Conservation (phyloP, 2,113 vertebrate species). For the Cairina moschata region DNA sequence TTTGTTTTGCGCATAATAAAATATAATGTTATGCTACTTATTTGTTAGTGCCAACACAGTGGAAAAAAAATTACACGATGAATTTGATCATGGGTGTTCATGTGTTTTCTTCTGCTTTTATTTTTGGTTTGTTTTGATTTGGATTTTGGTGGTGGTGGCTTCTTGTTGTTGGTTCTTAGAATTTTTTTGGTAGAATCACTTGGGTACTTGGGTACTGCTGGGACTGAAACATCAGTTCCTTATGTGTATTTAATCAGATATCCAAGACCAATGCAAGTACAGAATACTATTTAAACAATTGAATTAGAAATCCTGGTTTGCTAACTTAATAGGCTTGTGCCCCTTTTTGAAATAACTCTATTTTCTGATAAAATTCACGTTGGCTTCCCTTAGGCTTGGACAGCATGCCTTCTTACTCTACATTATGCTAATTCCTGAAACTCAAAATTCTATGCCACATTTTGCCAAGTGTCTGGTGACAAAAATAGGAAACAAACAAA, state of each 20-base stretch:
- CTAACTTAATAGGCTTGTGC: not conserved
- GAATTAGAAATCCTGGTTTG: not conserved
- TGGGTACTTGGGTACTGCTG: not conserved
- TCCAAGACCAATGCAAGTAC: not conserved
- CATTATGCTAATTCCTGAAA: not conserved
- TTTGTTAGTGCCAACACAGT: not conserved
- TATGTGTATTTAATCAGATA: not conserved
- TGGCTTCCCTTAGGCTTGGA: not conserved
- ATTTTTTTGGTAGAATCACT: not conserved
- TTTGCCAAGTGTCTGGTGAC: not conserved
- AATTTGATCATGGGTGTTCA: fast-evolving
- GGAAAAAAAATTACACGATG: not conserved
- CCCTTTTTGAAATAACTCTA: not conserved
- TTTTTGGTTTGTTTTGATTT: not conserved
- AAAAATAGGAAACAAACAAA: not conserved
- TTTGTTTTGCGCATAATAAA: not conserved
- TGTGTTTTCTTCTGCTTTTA: not conserved
- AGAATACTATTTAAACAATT: not conserved
- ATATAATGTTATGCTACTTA: not conserved
- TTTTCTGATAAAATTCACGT: not conserved
- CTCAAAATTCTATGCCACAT: not conserved
- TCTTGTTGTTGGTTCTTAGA: too few species aligned
- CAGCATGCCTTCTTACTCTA: not conserved
- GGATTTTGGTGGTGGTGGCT: too few species aligned
- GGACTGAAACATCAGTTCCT: not conserved